phyloP scores from a whole-genome alignment of 2,113 vertebrate species.

The Phrynosoma platyrhinos region DNA sequence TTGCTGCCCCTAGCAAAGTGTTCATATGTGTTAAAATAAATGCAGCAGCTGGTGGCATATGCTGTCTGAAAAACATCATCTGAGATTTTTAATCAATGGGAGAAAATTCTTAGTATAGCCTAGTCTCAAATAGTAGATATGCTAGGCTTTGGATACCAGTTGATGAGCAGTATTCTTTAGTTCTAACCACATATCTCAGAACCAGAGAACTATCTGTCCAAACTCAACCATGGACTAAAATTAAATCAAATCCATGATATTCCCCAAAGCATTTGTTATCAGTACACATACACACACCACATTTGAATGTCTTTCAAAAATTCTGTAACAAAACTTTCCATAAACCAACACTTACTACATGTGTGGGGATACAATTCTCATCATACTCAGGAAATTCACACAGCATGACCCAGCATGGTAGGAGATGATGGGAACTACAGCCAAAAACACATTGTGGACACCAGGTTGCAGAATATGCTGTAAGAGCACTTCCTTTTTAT shows the following conservation, averaged over 20 bases:
- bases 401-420: no score
- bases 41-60: constrained; percentile 56
- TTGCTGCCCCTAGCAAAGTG: constrained; percentile 39
- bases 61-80: constrained; percentile 54
- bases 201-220: neutral
- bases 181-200: neutral
- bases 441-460: no score
- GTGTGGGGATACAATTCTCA: neutral
- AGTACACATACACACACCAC: neutral
- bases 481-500: no score
- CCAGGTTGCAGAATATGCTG: no score
- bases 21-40: constrained; percentile 51
- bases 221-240: constrained; percentile 27
- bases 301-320: neutral
- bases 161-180: constrained; percentile 44
- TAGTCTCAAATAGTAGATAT: constrained; percentile 53
- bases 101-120: constrained; percentile 40
- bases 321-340: no score
- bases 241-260: constrained; percentile 16
- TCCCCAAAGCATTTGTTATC: neutral
- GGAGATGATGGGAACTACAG: no score
- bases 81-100: constrained; percentile 45
- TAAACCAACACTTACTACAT: neutral
- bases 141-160: constrained; percentile 43
- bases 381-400: neutral